Percentiles rank a stretch among this genome's conserved stretches.
These are phyloP conservation scores for Diachasma alloeum DNA, from an alignment of 1,140 invertebrate genomes.

Conservation along the genomic window DNA sequence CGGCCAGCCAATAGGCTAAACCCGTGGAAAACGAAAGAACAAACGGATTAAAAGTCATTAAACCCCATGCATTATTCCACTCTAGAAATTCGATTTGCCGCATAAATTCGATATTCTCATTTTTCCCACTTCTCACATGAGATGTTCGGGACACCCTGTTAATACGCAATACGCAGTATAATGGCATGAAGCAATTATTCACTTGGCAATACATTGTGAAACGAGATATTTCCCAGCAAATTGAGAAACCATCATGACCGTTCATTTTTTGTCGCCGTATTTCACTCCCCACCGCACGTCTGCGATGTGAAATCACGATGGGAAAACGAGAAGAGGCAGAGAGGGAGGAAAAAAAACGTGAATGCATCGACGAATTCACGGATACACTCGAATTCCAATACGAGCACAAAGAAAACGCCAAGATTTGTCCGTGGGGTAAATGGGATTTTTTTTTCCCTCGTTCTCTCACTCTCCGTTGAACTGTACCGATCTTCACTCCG, in stretches of 20 bases:
- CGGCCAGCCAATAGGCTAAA: constrained; percentile 18
- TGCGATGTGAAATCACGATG: background rate
- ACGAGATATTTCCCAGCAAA: background rate
- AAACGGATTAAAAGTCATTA: constrained; percentile 32
- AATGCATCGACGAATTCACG: constrained; percentile 13
- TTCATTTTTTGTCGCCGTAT: background rate
- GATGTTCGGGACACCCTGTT: background rate
- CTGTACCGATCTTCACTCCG: constrained; percentile 29
- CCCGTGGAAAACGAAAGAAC: constrained; percentile 25
- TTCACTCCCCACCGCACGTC: background rate
- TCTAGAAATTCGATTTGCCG: background rate
- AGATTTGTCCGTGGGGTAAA: constrained; percentile 23
- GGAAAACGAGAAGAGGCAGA: background rate
- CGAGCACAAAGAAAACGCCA: background rate
- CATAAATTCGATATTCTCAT: background rate
- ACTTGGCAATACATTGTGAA: background rate
- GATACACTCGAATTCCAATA: constrained; percentile 20
- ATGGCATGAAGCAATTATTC: background rate
- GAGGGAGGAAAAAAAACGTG: background rate
- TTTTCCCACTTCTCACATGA: background rate
- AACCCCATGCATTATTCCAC: constrained; percentile 11
- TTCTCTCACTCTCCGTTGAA: background rate
- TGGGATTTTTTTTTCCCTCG: constrained; percentile 11
- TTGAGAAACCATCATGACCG: background rate
- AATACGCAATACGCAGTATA: background rate